phyloP scores from a whole-genome alignment of 2,888 invertebrate species.

The Invenusta paracnida region DNA sequence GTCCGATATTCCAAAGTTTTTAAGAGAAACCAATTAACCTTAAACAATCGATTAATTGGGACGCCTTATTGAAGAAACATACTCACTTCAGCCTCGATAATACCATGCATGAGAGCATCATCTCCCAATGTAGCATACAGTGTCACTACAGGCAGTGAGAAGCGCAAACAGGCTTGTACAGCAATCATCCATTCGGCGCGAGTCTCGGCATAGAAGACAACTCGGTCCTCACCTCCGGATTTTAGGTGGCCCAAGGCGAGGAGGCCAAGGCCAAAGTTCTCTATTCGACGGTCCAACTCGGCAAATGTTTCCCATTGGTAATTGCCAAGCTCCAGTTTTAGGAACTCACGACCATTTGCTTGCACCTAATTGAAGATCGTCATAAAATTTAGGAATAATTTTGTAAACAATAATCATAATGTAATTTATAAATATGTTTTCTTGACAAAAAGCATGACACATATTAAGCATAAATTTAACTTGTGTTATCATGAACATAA shows the following conservation, averaged over 20 bases:
- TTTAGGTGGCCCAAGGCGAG: conserved; percentile 67
- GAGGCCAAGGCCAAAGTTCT: conserved; percentile 77
- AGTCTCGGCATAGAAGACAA: conserved; percentile 93
- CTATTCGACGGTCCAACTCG: conserved; percentile 73
- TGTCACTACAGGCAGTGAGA: conserved; percentile 88
- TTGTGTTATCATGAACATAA: too few relatives aligned
- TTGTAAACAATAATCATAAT: too few relatives aligned
- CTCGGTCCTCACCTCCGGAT: conserved; percentile 65
- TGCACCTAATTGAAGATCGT: neutral
- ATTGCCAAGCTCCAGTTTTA: conserved; percentile 73
- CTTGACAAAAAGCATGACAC: too few relatives aligned
- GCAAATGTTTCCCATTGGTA: conserved; percentile 81
- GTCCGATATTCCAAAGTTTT: too few relatives aligned
- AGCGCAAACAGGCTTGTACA: conserved; percentile 89
- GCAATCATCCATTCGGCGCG: conserved; percentile 95
- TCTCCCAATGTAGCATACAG: conserved; percentile 93
- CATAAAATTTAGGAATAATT: too few relatives aligned
- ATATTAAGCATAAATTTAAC: too few relatives aligned
- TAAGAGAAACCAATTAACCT: too few relatives aligned
- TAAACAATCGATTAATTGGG: too few relatives aligned
- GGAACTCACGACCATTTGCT: conserved; percentile 38
- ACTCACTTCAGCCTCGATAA: conserved; percentile 87
- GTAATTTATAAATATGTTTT: too few relatives aligned
- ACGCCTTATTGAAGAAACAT: neutral
- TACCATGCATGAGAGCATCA: conserved; percentile 89